phyloP scores from a whole-genome alignment of 2,888 invertebrate species.

The Tyria jacobaeae region DNA sequence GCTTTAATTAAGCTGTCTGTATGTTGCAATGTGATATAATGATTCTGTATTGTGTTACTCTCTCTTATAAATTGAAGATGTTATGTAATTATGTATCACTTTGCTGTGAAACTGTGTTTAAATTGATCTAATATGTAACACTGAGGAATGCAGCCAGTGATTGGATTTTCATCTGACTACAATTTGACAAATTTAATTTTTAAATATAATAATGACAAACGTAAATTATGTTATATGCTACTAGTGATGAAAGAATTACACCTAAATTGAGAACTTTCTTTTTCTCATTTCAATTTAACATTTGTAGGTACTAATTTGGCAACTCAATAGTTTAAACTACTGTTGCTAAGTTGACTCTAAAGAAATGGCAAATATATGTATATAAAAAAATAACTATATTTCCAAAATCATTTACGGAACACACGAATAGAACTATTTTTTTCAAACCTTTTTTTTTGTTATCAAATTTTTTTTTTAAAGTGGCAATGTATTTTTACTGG shows the following conservation, averaged over 20 bases:
- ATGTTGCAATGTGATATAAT: conserved; percentile 15
- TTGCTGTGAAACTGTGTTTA: too few relatives aligned
- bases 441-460: conserved; percentile 10
- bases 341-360: too few relatives aligned
- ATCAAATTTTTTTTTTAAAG: conserved; percentile 11
- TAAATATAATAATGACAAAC: background rate
- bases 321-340: background rate
- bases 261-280: too few relatives aligned
- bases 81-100: background rate
- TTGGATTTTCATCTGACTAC: background rate
- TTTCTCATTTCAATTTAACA: too few relatives aligned
- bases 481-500: conserved; percentile 33
- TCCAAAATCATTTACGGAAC: background rate
- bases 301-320: too few relatives aligned
- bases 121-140: background rate
- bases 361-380: background rate
- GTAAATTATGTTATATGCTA: background rate
- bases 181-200: too few relatives aligned
- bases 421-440: conserved; percentile 12
- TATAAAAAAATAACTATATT: background rate
- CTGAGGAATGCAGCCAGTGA: background rate
- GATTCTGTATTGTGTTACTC: background rate
- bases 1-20: conserved; percentile 39
- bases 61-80: background rate
- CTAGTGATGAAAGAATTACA: background rate